Base-by-base conservation (phyloP, 2,888 invertebrate species). In the Xanthorhoe spadicearia region DNA sequence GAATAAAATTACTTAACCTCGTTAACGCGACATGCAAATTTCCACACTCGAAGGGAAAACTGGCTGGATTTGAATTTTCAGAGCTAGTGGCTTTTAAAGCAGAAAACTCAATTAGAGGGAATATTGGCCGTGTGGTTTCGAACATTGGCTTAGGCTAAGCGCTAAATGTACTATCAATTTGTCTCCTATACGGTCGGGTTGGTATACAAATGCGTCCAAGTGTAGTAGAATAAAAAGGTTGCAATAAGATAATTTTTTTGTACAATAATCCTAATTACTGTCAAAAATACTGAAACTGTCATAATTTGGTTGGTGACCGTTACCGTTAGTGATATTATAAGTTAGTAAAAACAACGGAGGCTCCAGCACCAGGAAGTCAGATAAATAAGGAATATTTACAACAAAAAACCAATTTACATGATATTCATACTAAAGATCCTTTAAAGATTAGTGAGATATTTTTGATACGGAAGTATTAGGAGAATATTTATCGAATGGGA, bases 21-120 rank as follows among this genome's bases (percentile, higher is more conserved):
- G 61, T 65, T 52, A 60, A 61, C 64, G 38, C 54, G 60, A 50
- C 38, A 52, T 63, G 59, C 52, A 68, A 68, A 70, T 76, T 74
- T 74, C 67, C 59, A 69, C 72, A 76, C 67, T 70, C 53, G 54
- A 57, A 53, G 67, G 68, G 32, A 64, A 55, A 59, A 65, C 68
- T 58, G 63, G 66, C 61, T 70, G 68, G 64, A 71, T 78, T 76
- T 74, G 71, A 80, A 74, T 76, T 77, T 70, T 60, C 63, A 66
- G 55, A 63, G 66, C 67, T 68, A 74, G 75, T 67, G 69, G 67
- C 75, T 75, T 77, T 78, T 70, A 79, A 81, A 79, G 80, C 79
- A 74, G 74, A 78, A 81, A 84, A 84, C 78, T 80, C 81, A 82
- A 84, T 85, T 83, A 81, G 75, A 71, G 76, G 65, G 69, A 35